Base-by-base conservation (phyloP, 2,797 vertebrate species). In the Neopelma chrysocephalum region DNA sequence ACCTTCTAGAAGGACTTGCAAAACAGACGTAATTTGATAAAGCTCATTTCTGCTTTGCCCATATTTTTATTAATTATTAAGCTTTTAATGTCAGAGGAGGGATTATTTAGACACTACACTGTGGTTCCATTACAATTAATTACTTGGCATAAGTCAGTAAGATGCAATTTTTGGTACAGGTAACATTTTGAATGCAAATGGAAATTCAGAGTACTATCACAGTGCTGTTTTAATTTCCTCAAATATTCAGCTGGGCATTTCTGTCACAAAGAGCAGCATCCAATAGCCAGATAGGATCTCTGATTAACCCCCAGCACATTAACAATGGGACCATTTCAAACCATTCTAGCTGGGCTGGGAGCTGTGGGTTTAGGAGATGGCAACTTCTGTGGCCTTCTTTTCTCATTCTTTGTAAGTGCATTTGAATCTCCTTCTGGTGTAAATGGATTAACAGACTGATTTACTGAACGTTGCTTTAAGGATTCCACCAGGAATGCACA, bases 401-500 rank as follows among this genome's bases (percentile, higher is more conserved):
- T 96, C 36, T 94, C 91, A 34, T 83, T 97, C 36, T 66, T 86
- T 16, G 1, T 29, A 36, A 53, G 45, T 20, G 50, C 13, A 15
- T 89, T 87, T 18, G 95, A 45, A 18, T 87, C 87, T 77, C 87
- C 93, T 47, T 62, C 90, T 40, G 66, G 42, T 45, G 51, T 11
- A 22, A 62, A n/a, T 10, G 69, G 8, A 5, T 26, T 92, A 51
- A 64, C 88, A 58, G 54, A 43, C 11, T 90, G 87, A 79, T 77
- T 95, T 48, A 96, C 70, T 29, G 97, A 93, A 42, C 96, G 97
- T 43, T 97, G 97, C 92, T 97, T 98, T 89, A 98, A 93, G 53
- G 98, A 97, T 64, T 98, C 97, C 96, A 98, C 96, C 5, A 99
- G 92, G 43, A 98, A 85, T 38, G 96, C 97, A 89, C 98, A 98